Percentiles rank a stretch among this genome's conserved stretches.
These are phyloP conservation scores for Columbina picui DNA, from an alignment of 2,113 vertebrate species.

Conservation along the genomic window DNA sequence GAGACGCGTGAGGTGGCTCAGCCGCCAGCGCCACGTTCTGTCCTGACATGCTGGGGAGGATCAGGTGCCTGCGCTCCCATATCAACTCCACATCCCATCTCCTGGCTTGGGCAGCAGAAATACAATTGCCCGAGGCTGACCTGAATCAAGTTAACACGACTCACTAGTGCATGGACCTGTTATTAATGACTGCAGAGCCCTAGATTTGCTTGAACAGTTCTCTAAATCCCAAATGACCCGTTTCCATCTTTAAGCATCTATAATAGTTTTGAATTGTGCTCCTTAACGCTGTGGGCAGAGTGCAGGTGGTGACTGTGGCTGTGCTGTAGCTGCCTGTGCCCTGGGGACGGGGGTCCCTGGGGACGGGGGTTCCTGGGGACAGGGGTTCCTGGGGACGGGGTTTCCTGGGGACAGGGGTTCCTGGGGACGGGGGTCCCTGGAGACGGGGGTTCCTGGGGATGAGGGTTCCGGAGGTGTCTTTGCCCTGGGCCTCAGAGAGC, in stretches of 20 bases:
- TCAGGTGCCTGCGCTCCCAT: neutral
- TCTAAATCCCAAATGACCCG: neutral
- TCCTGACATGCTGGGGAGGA: neutral
- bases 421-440: no score
- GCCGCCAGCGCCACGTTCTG: rapidly evolving
- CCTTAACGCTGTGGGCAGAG: neutral
- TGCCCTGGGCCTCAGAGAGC: neutral
- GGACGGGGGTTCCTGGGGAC: neutral
- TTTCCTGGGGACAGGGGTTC: no score
- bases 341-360: neutral
- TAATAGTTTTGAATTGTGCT: neutral
- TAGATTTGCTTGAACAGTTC: neutral
- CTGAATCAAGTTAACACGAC: neutral
- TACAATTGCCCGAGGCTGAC: neutral
- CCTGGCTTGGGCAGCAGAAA: neutral
- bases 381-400: no score
- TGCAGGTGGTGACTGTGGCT: no score
- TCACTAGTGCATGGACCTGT: neutral
- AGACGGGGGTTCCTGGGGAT: no score
- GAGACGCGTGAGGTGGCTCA: no score
- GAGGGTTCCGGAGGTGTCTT: no score
- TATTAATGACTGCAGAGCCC: neutral
- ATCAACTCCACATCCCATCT: neutral
- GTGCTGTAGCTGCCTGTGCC: neutral
- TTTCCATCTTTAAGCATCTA: neutral